Percentiles rank a stretch among this genome's conserved stretches.
phyloP scores from a whole-genome alignment of 2,113 vertebrate genomes.

The Lichenostomus cassidix region DNA sequence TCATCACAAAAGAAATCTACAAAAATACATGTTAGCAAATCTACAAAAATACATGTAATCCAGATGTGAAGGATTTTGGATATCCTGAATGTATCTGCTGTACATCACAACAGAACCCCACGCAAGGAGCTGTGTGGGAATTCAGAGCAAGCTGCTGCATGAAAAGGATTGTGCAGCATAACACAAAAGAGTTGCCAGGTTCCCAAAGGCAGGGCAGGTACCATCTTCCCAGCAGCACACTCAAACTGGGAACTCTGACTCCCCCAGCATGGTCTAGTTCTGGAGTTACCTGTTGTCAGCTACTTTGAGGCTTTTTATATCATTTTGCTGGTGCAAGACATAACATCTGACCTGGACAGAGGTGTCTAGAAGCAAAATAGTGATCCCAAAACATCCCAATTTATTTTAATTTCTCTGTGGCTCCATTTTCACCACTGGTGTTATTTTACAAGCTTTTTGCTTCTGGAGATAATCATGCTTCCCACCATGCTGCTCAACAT shows the following conservation, averaged over 20 bases:
- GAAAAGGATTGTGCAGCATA: background rate
- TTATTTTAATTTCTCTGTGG: background rate
- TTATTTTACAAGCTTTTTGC: background rate
- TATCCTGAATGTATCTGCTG: background rate
- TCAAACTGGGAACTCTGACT: background rate
- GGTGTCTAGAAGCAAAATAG: background rate
- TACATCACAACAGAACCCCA: background rate
- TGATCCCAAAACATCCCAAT: rapidly evolving
- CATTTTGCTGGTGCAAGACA: background rate
- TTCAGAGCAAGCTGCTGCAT: background rate
- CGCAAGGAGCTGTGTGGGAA: background rate
- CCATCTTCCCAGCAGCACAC: background rate
- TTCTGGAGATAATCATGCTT: background rate
- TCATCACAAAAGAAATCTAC: background rate
- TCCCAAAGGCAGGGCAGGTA: background rate
- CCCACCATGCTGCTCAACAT: background rate
- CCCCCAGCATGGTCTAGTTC: background rate
- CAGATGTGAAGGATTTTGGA: background rate
- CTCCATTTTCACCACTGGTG: background rate
- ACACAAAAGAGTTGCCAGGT: background rate
- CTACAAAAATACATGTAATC: background rate
- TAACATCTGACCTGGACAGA: background rate
- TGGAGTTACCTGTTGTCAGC: background rate
- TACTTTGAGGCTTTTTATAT: rapidly evolving
- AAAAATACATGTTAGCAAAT: background rate